Conservation (phyloP, 2,888 invertebrate species). For the Clusia tigrina region DNA sequence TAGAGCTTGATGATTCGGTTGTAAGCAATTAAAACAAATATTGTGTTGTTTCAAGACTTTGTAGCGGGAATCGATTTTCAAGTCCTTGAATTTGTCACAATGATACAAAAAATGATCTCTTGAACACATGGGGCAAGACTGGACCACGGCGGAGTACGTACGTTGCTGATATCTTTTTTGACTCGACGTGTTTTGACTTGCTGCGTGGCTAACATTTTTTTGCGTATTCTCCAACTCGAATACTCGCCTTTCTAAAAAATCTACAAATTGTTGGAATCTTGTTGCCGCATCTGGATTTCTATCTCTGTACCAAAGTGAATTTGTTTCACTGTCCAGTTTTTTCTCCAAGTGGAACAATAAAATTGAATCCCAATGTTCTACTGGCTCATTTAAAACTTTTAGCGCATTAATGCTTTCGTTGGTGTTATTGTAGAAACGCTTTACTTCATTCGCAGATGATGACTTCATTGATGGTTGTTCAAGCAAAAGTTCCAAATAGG, state of each 20-base stretch:
- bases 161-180: neutral
- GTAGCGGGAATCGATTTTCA: constrained; percentile 4
- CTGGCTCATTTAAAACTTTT: constrained; percentile 24
- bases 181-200: neutral
- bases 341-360: constrained; percentile 27
- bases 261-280: constrained; percentile 21
- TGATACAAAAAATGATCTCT: constrained; percentile 21
- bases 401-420: constrained; percentile 30
- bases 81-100: constrained; percentile 16
- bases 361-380: constrained; percentile 27
- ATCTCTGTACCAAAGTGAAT: constrained; percentile 23
- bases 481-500: constrained; percentile 27
- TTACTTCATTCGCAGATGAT: constrained; percentile 14
- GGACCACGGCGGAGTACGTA: constrained; percentile 9
- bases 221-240: constrained; percentile 24
- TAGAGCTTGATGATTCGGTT: constrained; percentile 17
- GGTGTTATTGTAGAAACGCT: constrained; percentile 21
- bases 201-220: neutral
- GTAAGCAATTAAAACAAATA: constrained; percentile 27
- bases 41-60: constrained; percentile 10
- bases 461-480: constrained; percentile 20
- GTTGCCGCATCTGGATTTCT: constrained; percentile 19
- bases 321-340: constrained; percentile 30
- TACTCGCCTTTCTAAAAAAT: constrained; percentile 24
- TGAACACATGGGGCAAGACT: constrained; percentile 20